Conservation (phyloP, 2,888 invertebrate genomes). For the Euclidia mi region DNA sequence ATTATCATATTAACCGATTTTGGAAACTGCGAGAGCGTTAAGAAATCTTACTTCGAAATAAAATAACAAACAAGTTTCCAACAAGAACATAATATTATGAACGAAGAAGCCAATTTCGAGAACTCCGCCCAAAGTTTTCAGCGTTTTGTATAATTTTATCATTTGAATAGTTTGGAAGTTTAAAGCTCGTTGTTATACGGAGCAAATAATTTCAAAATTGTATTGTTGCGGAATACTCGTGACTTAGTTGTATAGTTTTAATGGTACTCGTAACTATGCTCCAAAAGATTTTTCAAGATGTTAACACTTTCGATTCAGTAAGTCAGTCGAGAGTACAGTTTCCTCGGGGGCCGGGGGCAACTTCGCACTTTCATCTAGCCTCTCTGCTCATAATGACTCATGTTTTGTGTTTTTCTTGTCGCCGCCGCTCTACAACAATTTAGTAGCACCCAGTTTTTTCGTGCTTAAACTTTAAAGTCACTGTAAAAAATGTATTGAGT, state of each 20-base stretch:
- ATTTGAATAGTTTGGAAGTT: constrained; percentile 19
- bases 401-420: constrained; percentile 81
- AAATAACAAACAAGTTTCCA: constrained; percentile 32
- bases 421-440: constrained; percentile 70
- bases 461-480: constrained; percentile 23
- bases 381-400: constrained; percentile 74
- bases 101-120: constrained; percentile 39
- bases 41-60: constrained; percentile 26
- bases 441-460: too few relatives aligned
- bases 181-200: constrained; percentile 1
- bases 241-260: constrained; percentile 44
- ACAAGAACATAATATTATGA: constrained; percentile 29
- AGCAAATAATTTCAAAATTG: constrained; percentile 10
- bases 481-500: constrained; percentile 23
- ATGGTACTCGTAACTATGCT: too few relatives aligned
- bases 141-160: constrained; percentile 34
- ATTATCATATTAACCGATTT: neutral
- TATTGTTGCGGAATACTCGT: constrained; percentile 2
- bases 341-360: constrained; percentile 69
- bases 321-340: constrained; percentile 64
- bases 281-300: too few relatives aligned
- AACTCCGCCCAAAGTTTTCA: constrained; percentile 29
- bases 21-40: constrained; percentile 27
- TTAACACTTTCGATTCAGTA: constrained; percentile 71
- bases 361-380: constrained; percentile 75